Evolutionary conservation across 2,113 vertebrate species (phyloP), one percentile per base, ranked within the genome.

Genomic region (Origma solitaria): DNA sequence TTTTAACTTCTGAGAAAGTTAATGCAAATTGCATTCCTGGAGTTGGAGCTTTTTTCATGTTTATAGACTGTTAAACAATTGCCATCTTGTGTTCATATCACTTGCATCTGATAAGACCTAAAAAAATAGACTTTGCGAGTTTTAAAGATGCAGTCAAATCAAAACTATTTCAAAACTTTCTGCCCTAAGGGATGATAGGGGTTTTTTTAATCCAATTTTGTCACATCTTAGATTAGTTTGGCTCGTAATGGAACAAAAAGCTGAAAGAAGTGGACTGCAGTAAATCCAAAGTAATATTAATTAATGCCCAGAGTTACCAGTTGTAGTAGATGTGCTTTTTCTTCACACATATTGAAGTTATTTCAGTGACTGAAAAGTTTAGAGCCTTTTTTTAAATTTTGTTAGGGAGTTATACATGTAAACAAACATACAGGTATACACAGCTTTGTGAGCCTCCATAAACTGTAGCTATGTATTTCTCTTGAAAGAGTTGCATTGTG

Each of bases 361-460:
- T 5, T 76, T 76, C 3, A 68, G 31, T 84, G 79, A 47, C 45
- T 78, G 69, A 24, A 51, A 69, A 64, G 9, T 33, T 82, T 20
- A 31, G 27, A 53, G 30, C 10, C 11, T 38, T 66, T 51, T 57
- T 40, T 73, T 54, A n/a, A n/a, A n/a, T 40, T 40, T 9, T 6
- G 0, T 30, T 19, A 24, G 18, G 10, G 10, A 22, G 13, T 71
- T 71, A 25, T 1, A 30, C 19, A 28, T 50, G 1, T 13, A 25
- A 58, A 37, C 9, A 25, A 58, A 37, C 9, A 25, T 14, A 53
- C 2, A 9, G 13, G 28, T 37, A 33, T 13, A 40, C 38, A 47
- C 57, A 22, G 37, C 31, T 61, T 65, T 47, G 4, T 54, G 15
- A 35, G 47, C 40, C 56, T 94, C 61, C 27, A 7, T 64, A 21